Conservation (phyloP, 1,140 invertebrate species). For the Phthorimaea operculella region DNA sequence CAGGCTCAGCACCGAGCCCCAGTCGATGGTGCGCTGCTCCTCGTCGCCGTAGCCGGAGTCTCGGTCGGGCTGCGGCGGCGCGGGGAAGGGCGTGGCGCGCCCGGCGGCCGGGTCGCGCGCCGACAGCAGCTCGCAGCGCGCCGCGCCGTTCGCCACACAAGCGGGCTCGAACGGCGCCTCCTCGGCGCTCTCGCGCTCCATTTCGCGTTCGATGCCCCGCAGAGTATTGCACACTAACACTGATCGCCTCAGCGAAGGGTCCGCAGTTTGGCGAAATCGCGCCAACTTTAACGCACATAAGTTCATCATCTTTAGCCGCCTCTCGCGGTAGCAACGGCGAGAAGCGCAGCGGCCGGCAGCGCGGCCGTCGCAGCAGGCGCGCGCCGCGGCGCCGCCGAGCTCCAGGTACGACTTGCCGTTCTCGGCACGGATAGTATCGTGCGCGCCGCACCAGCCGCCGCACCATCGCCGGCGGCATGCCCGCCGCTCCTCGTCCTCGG, state of each 20-base stretch:
- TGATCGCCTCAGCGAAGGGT: constrained; percentile 89
- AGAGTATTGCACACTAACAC: constrained; percentile 96
- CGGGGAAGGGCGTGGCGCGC: constrained; percentile 59
- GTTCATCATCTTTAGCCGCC: constrained; percentile 89
- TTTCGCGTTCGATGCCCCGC: constrained; percentile 89
- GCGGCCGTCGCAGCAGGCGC: constrained; percentile 80
- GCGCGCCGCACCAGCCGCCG: constrained; percentile 69
- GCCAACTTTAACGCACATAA: constrained; percentile 93
- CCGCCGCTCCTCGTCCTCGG: constrained; percentile 55
- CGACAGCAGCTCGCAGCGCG: constrained; percentile 65
- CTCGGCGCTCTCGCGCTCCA: constrained; percentile 80
- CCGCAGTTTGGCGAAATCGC: constrained; percentile 86
- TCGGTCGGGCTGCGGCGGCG: constrained; percentile 68
- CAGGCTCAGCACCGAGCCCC: constrained; percentile 89
- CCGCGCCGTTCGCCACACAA: constrained; percentile 60
- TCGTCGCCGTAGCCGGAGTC: constrained; percentile 84
- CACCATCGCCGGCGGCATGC: constrained; percentile 59
- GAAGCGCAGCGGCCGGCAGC: constrained; percentile 80
- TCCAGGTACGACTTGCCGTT: constrained; percentile 92
- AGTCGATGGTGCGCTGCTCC: constrained; percentile 85
- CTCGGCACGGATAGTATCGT: constrained; percentile 88
- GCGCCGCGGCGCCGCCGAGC: constrained; percentile 77
- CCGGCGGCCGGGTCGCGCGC: constrained; percentile 69
- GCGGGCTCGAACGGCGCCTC: constrained; percentile 50
- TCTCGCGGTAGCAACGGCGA: constrained; percentile 82